Conservation (phyloP, 92 coral and sea anemone genomes). For the Epizoanthus stellaris region DNA sequence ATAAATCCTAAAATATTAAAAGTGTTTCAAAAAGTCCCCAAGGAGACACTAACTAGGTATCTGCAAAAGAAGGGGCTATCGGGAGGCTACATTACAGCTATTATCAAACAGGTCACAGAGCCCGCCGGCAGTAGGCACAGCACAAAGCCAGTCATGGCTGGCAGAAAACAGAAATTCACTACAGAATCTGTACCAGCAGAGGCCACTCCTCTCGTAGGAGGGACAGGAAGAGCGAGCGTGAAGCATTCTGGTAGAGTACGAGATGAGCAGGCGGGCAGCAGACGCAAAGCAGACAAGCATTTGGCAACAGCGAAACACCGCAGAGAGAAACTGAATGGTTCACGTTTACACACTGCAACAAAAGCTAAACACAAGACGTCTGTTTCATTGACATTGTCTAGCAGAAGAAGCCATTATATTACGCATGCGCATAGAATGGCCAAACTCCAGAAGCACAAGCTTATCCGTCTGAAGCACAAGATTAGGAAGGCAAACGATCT, state of each 20-base stretch:
- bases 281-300: background rate
- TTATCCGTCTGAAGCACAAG: slow-evolving; percentile 54
- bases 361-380: background rate
- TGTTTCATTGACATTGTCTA: background rate
- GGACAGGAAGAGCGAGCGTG: too few relatives aligned
- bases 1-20: slow-evolving; percentile 3
- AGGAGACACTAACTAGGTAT: slow-evolving; percentile 8
- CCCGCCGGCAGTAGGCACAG: background rate
- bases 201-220: too few relatives aligned
- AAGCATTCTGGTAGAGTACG: background rate
- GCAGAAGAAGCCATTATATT: background rate
- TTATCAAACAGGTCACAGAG: slow-evolving; percentile 10
- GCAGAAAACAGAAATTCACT: background rate
- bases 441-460: slow-evolving; percentile 36
- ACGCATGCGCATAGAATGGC: slow-evolving; percentile 7
- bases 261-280: background rate
- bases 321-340: background rate
- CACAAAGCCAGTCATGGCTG: background rate
- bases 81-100: background rate
- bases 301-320: background rate
- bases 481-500: slow-evolving; percentile 69
- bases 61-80: slow-evolving; percentile 38
- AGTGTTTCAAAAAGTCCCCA: slow-evolving; percentile 22
- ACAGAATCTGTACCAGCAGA: too few relatives aligned
- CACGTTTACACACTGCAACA: background rate